phyloP scores from a whole-genome alignment of 2,888 invertebrate genomes.

The Yponomeuta cagnagella region DNA sequence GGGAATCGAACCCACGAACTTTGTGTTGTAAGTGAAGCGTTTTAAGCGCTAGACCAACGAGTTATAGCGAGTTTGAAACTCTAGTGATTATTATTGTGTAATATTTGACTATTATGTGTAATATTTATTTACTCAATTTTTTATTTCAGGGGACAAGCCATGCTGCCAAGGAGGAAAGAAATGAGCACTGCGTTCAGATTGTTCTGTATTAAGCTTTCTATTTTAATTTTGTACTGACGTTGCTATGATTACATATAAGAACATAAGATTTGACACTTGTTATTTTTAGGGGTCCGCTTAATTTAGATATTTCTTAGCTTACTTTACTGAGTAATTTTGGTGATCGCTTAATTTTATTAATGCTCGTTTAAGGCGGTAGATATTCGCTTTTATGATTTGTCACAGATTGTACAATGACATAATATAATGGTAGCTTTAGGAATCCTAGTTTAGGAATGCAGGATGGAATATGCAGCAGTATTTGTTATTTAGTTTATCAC shows the following conservation, averaged over 20 bases:
- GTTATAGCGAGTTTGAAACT: no score
- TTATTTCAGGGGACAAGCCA: slow-evolving; percentile 57
- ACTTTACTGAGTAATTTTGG: background rate
- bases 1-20: no score
- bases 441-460: background rate
- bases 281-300: background rate
- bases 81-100: no score
- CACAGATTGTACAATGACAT: background rate
- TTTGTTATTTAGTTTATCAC: slow-evolving; percentile 38
- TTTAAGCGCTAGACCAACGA: no score
- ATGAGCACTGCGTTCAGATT: slow-evolving; percentile 22
- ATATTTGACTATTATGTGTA: no score
- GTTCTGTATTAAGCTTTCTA: background rate
- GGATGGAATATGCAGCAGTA: background rate
- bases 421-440: slow-evolving; percentile 10
- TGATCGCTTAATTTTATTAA: background rate
- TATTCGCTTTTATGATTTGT: background rate
- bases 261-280: background rate
- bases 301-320: background rate
- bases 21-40: no score
- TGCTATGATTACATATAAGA: background rate
- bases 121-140: background rate
- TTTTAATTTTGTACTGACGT: background rate
- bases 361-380: background rate
- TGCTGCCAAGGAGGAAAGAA: slow-evolving; percentile 59